Conservation (phyloP, 2,888 invertebrate species). For the Agrochola circellaris region DNA sequence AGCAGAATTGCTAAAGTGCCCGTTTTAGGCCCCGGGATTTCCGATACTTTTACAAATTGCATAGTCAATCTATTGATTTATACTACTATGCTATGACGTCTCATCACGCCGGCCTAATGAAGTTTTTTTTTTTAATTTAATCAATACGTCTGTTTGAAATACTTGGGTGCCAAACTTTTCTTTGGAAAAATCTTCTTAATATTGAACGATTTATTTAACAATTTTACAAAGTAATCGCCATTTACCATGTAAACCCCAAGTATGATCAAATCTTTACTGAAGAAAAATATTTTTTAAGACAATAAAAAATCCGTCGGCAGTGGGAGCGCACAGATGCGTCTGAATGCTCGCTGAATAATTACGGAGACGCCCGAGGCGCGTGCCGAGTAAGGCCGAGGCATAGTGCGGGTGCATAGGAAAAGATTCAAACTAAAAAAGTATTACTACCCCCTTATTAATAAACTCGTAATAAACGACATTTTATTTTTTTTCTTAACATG, state of each 20-base stretch:
- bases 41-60: not conserved
- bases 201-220: not conserved
- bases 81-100: too few relatives aligned
- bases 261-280: conserved; percentile 49
- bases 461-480: not conserved
- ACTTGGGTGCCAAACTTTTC: too few relatives aligned
- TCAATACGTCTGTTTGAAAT: not conserved
- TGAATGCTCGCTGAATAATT: conserved; percentile 87
- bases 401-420: conserved; percentile 24
- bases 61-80: not conserved
- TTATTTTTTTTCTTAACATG: too few relatives aligned
- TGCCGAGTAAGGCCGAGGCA: conserved; percentile 57
- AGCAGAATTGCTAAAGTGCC: too few relatives aligned
- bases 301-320: conserved; percentile 71
- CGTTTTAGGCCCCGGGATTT: too few relatives aligned
- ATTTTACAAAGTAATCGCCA: not conserved
- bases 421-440: conserved; percentile 9
- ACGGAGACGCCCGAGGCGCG: conserved; percentile 77
- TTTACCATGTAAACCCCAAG: not conserved
- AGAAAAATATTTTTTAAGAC: conserved; percentile 68
- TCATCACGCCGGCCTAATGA: not conserved
- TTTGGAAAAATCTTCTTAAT: not conserved
- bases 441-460: conserved; percentile 14
- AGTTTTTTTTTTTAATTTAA: not conserved
- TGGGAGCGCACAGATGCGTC: conserved; percentile 85